A percentile compares a stretch with the other conserved stretches of the same genome.
phyloP scores from a whole-genome alignment of 1,140 invertebrate genomes.

The Nylanderia fulva region DNA sequence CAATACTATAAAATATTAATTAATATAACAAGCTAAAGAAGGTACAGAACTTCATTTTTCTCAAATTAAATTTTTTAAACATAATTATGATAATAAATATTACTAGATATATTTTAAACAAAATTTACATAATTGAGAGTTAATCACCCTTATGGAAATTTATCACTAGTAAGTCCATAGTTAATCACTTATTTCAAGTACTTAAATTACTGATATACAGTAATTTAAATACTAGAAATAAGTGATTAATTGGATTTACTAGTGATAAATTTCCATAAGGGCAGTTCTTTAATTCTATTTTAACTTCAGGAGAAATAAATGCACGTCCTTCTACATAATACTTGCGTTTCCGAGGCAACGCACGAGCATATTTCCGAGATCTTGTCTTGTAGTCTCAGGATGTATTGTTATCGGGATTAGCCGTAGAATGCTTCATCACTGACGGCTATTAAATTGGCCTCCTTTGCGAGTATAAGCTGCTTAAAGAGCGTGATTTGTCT shows the following conservation, averaged over 20 bases:
- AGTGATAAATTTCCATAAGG: too few species aligned
- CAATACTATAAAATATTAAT: not conserved
- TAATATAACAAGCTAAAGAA: not conserved
- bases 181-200: too few species aligned
- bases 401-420: not conserved
- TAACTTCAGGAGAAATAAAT: not conserved
- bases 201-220: too few species aligned
- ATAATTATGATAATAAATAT: not conserved
- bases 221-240: too few species aligned
- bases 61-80: not conserved
- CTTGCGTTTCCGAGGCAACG: not conserved
- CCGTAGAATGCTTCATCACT: not conserved
- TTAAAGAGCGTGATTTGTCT: not conserved
- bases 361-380: not conserved
- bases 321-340: not conserved
- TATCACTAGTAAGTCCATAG: too few species aligned
- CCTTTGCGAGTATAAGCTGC: constrained; percentile 11
- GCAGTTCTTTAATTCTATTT: not conserved
- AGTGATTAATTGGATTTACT: too few species aligned
- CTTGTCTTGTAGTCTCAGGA: not conserved
- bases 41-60: not conserved
- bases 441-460: not conserved
- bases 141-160: too few species aligned
- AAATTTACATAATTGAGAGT: not conserved
- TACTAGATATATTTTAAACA: not conserved